A percentile compares a stretch with the other conserved stretches of the same genome.
Evolutionary conservation across 2,888 invertebrate genomes (phyloP).

Genomic region (Drosophila stalkeri): DNA sequence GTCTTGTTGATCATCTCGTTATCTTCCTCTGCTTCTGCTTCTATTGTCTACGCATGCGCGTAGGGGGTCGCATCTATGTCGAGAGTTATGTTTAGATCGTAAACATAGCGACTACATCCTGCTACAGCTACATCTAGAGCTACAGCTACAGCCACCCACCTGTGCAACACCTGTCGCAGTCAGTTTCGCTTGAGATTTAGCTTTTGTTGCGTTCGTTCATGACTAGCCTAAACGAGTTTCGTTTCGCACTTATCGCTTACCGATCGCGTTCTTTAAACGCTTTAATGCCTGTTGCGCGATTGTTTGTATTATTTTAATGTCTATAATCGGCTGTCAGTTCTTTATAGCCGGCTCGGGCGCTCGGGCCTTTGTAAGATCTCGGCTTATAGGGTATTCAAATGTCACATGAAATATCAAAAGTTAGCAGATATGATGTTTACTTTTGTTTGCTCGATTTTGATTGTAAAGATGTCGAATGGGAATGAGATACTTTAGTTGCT

Average conservation of each 20-base stretch:
- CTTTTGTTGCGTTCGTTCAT: background rate
- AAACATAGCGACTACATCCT: conserved; percentile 20
- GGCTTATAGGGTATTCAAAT: conserved; percentile 1
- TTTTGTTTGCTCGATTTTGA: background rate
- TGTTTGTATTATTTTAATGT: conserved; percentile 17
- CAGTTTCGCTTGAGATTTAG: too few relatives aligned
- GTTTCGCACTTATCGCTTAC: conserved; percentile 23
- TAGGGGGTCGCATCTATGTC: conserved; percentile 1
- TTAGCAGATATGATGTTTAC: background rate
- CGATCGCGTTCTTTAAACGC: conserved; percentile 28
- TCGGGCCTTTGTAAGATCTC: background rate
- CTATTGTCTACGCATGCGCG: background rate
- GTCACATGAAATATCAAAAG: background rate
- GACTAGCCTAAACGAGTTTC: conserved; percentile 39
- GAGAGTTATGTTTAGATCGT: conserved; percentile 21
- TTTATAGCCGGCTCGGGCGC: background rate
- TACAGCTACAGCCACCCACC: conserved; percentile 32
- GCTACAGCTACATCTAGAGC: conserved; percentile 10
- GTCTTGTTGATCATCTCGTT: conserved; percentile 22
- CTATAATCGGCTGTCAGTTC: conserved; percentile 10
- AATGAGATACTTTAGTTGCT: background rate
- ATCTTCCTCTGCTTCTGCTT: background rate
- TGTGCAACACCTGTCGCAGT: conserved; percentile 6
- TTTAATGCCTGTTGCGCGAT: conserved; percentile 23
- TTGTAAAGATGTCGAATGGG: background rate